Percentiles rank a stretch among this genome's conserved stretches.
Conservation (phyloP, 2,888 invertebrate genomes). For the Phytoseiulus persimilis region DNA sequence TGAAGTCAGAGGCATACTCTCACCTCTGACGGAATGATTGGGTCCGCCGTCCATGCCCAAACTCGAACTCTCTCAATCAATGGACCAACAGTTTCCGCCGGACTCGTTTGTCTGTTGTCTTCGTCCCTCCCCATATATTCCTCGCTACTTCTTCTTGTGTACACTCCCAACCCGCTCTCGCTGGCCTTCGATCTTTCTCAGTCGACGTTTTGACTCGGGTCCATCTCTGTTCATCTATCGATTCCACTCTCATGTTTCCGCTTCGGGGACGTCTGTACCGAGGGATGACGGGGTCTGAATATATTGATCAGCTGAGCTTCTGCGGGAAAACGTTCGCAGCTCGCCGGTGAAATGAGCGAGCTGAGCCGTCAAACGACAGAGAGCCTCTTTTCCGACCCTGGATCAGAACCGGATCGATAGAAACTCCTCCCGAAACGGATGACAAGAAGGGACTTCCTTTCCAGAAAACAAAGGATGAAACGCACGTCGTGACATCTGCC, state of each 20-base stretch:
- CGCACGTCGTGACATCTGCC: too few relatives aligned
- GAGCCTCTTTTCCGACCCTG: too few relatives aligned
- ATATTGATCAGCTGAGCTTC: background rate
- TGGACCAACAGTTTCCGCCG: background rate
- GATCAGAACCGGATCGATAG: too few relatives aligned
- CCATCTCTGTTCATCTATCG: background rate
- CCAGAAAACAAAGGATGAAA: too few relatives aligned
- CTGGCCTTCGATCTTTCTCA: background rate
- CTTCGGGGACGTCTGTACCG: background rate
- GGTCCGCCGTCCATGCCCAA: background rate
- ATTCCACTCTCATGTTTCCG: background rate
- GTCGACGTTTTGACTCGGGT: background rate
- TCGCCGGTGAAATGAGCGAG: background rate
- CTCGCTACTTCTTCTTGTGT: background rate
- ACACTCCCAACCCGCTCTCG: background rate
- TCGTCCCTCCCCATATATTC: background rate
- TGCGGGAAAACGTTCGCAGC: background rate
- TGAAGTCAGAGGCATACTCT: background rate
- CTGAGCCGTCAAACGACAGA: background rate
- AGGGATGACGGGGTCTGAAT: background rate
- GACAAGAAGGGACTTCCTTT: too few relatives aligned
- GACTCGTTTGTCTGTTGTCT: background rate
- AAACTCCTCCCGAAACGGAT: too few relatives aligned
- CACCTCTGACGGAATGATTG: background rate
- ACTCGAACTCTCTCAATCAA: background rate